Evolutionary conservation across 35 echinoderm and acorn worm species (phyloP).

Genomic region (Holothuria glaberrima): DNA sequence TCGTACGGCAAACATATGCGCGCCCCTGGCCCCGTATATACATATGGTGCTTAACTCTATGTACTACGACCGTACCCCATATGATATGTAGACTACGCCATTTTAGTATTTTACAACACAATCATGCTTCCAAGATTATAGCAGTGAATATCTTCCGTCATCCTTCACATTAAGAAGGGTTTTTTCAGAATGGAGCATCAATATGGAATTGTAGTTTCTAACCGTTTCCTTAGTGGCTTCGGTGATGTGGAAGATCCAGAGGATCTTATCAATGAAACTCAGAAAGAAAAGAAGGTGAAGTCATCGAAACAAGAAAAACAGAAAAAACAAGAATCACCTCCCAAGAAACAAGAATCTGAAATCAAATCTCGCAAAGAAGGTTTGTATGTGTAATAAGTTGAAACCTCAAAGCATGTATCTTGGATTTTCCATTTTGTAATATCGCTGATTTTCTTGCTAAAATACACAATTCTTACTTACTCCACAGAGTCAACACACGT

Average conservation of each 20-base stretch:
- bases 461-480: too few species aligned
- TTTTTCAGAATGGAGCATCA: slow-evolving; percentile 75
- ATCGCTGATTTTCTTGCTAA: too few species aligned
- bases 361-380: slow-evolving; percentile 79
- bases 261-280: slow-evolving; percentile 78
- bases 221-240: slow-evolving; percentile 81
- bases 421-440: not conserved
- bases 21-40: too few species aligned
- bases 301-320: slow-evolving; percentile 66
- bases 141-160: slow-evolving; percentile 87
- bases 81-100: not conserved
- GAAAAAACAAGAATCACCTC: slow-evolving; percentile 65
- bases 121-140: slow-evolving; percentile 72
- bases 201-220: slow-evolving; percentile 83
- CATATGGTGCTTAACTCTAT: too few species aligned
- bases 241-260: slow-evolving; percentile 86
- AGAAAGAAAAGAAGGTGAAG: slow-evolving; percentile 75
- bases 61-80: too few species aligned
- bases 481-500: too few species aligned
- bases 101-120: slow-evolving; percentile 50
- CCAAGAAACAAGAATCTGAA: slow-evolving; percentile 81
- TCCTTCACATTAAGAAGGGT: slow-evolving; percentile 88
- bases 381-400: not conserved
- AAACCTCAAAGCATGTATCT: not conserved
- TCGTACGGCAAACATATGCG: too few species aligned